Base-by-base conservation (phyloP, 1,140 invertebrate species). In the Ceratitis capitata region DNA sequence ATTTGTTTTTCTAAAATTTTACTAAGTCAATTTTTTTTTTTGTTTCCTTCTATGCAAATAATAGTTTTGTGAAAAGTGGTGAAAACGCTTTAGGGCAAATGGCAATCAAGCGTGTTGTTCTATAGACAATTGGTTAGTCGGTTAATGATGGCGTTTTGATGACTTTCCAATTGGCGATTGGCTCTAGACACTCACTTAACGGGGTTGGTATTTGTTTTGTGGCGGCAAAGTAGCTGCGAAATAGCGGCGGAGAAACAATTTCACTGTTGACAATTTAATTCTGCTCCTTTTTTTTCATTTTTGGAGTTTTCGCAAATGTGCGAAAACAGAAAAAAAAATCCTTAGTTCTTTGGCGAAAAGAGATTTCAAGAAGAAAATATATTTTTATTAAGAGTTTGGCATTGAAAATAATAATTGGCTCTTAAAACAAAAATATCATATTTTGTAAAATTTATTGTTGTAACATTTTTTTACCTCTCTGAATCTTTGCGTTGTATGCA, bases 111-210 rank as follows among this genome's bases (percentile, higher is more conserved):
- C n/a, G 39, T 42, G n/a, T n/a, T 47, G 39, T 47, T 45, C 69
- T 14, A 45, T 78, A 45, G 39, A 78, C 69, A 78, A 45, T 78
- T 78, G 69, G 69, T 23, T 78, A 78, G 69, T 78, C 32, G 69
- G 35, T 78, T 78, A 78, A 78, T 78, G 69, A 45, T 78, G 69
- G n/a, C 12, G 45, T 78, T n/a, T 69, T 42, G 64, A n/a, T 69
- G 64, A 69, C 64, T 69, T 69, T 69, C 23, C 9, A 19, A 78
- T 78, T 78, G 39, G 19, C 26, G 39, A 12, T 10, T 23, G 23
- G 2, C 23, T 6, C n/a, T n/a, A n/a, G n/a, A n/a, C n/a, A n/a
- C n/a, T n/a, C n/a, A n/a, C n/a, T 23, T 45, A 39, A 35, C 19
- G 4, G 16, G 29, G 3, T 6, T n/a, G 19, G 6, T 74, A 74